phyloP scores from a whole-genome alignment of 2,888 invertebrate species.

The Yponomeuta plumbellus region DNA sequence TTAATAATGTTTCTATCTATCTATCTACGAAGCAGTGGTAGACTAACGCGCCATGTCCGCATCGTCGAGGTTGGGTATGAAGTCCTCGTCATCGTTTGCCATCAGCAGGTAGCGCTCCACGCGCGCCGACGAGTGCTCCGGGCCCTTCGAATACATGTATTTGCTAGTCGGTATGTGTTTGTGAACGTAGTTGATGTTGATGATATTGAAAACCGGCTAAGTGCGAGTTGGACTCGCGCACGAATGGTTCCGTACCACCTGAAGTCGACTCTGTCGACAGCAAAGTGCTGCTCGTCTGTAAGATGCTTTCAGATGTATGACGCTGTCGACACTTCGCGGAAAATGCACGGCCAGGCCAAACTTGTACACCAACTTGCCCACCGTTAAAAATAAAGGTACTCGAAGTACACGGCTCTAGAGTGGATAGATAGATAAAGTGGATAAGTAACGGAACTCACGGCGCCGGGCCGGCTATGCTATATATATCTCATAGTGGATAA shows the following conservation, averaged over 20 bases:
- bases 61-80: constrained; percentile 76
- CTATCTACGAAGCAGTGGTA: not conserved
- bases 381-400: constrained; percentile 79
- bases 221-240: too few relatives aligned
- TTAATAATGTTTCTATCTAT: too few relatives aligned
- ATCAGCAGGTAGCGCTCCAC: constrained; percentile 81
- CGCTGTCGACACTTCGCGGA: constrained; percentile 90
- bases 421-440: too few relatives aligned
- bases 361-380: constrained; percentile 90
- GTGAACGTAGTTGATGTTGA: too few relatives aligned
- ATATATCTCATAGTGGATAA: too few relatives aligned
- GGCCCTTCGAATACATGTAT: constrained; percentile 67
- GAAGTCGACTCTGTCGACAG: too few relatives aligned
- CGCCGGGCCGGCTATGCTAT: too few relatives aligned
- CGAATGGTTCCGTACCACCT: too few relatives aligned
- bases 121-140: constrained; percentile 81
- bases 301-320: constrained; percentile 31
- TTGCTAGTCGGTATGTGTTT: too few relatives aligned
- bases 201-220: too few relatives aligned
- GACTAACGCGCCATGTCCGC: constrained; percentile 63
- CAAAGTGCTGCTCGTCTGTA: too few relatives aligned
- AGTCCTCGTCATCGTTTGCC: constrained; percentile 80
- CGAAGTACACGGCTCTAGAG: constrained; percentile 43
- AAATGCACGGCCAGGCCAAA: constrained; percentile 85
- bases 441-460: too few relatives aligned